Base-by-base conservation (phyloP, 2,888 invertebrate genomes). In the Eurois occulta region DNA sequence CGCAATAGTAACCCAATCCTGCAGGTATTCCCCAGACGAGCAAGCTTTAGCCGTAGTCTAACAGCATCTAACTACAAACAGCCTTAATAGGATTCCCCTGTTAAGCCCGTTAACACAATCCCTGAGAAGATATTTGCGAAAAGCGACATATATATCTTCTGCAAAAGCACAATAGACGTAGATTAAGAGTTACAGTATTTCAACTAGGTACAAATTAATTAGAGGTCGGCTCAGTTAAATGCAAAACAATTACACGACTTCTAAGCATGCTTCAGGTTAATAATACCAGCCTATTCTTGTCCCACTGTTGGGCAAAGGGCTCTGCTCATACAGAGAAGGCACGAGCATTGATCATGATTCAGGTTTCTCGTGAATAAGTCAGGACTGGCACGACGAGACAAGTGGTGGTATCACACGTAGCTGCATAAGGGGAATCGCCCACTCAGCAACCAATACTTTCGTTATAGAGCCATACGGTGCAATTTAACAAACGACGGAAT, bases 31-130 rank as follows among this genome's bases (percentile, higher is more conserved):
- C 55, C 55, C 1, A 35, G 41, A 55, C n/a, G 3, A 41, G 48
- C 62, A 55, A 21, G 65, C 48, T 24, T 82, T 77, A 72, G 77
- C 71, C 48, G 38, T 70, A 58, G 43, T 68, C 58, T 75, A 68
- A 71, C 70, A 65, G 75, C 48, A 74, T 65, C 55, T 38, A 69
- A 66, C 75, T 62, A 65, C 58, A 46, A 75, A 73, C 71, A 68
- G 48, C 46, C 66, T 41, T 84, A 75, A 75, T 58, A 62, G 80
- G 72, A 80, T 75, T 84, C 72, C 32, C 28, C 68, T 81, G 81
- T 81, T 62, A 72, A 41, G 38, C 10, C 67, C 35, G 76, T 64
- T 82, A 81, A 35, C 71, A 41, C 67, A 70, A 80, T 48, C 62
- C 67, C 67, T 71, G n/a, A 58, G 80, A 60, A 35, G 43, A 60